Evolutionary conservation across 1,140 invertebrate species (phyloP), one percentile per base, ranked within the genome.

Genomic region (Hermatobates lingyangjiaoensis): DNA sequence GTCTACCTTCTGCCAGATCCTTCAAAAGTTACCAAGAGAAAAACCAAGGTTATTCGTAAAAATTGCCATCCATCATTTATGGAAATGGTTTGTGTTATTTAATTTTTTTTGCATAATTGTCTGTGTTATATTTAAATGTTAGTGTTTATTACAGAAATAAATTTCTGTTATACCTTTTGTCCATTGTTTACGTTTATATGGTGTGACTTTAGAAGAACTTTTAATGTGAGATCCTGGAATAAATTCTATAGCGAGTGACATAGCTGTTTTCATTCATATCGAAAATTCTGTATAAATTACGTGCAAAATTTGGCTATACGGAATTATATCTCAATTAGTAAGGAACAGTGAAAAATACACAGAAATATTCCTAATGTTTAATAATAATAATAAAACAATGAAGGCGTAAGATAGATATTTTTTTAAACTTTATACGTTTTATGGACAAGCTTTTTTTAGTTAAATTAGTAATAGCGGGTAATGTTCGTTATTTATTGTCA

Each of bases 21-120:
- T 61, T 83, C 74, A 53, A 93, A 93, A 70, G 78, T 74, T 53
- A 95, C 93, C 25, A 97, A 97, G 69, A 72, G 88, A 14, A 98
- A 97, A 68, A 97, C 93, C 0, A 90, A 91, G 69, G 84, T 94
- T 21, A 77, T 94, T 1, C 83, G 83, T 57, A 81, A 83, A 59
- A 92, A 86, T 63, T 88, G 84, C 62, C 87, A 95, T 71, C 92
- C 92, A 5, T 92, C 88, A 24, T 98, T 92, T 68, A 96, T 97
- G 88, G 92, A 97, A 77, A 91, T 91, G 83, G 86, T 92, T 68
- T 71, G 62, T 60, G 39, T 45, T 49, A 45, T 52, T 45, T 48
- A 18, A 12, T 52, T 48, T 23, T n/a, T 38, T 28, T 52, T 52
- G 25, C 2, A 24, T 54, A 1, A 50, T 23, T 4, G 14, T 34